A percentile compares a stretch with the other conserved stretches of the same genome.
phyloP scores from a whole-genome alignment of 2,888 invertebrate genomes.

The Synergus gifuensis region DNA sequence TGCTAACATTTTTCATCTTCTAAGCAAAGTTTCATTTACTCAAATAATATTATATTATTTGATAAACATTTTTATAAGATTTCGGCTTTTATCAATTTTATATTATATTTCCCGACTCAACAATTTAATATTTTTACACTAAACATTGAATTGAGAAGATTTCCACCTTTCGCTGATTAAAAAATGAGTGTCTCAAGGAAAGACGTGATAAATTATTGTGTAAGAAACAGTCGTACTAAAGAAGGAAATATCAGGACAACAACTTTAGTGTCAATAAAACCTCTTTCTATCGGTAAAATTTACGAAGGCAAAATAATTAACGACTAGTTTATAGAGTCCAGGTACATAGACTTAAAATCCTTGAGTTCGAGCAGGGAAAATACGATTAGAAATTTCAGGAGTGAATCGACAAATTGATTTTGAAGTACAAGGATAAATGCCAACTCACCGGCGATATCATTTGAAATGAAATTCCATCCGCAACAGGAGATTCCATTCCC shows the following conservation, averaged over 20 bases:
- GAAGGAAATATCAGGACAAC: background rate
- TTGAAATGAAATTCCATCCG: conserved; percentile 44
- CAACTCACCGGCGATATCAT: conserved; percentile 44
- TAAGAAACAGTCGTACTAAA: background rate
- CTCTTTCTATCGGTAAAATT: background rate
- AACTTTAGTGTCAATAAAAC: background rate
- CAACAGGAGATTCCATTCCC: conserved; percentile 24
- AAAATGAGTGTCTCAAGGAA: background rate
- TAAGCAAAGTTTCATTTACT: no score
- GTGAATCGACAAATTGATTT: conserved; percentile 15
- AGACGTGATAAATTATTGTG: background rate
- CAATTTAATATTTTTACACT: no score
- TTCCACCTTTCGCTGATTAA: no score
- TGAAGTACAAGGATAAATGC: conserved; percentile 14
- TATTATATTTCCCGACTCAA: no score
- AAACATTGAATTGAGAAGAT: no score
- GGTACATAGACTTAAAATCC: conserved; percentile 3
- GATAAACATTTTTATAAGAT: no score
- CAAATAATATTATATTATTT: no score
- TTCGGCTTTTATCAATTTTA: no score
- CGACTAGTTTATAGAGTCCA: no score
- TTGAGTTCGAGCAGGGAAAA: background rate
- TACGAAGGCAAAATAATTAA: background rate
- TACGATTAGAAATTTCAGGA: background rate
- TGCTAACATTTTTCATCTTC: no score